Base-by-base conservation (phyloP, 2,797 vertebrate genomes). In the Cuniculus paca region DNA sequence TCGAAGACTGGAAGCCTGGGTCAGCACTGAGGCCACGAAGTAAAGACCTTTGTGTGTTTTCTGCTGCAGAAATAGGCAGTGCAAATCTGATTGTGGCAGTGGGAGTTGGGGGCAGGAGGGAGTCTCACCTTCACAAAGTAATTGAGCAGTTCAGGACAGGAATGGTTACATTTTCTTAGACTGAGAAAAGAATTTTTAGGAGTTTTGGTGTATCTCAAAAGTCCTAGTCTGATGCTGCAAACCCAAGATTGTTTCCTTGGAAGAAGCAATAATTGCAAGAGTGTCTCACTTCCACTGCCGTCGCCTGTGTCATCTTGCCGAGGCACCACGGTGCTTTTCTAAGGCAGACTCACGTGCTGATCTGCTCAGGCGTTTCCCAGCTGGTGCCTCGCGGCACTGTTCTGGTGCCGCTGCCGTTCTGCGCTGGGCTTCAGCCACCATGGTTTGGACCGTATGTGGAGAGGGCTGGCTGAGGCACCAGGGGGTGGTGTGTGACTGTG, bases 131-230 rank as follows among this genome's bases (percentile, higher is more conserved):
- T 86, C 34, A 91, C 2, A 22, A 39, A 31, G 74, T 12, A 70
- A 58, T 52, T 36, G 19, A 89, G n/a, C 88, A 63, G 88, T 95
- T 84, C 26, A 31, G 70, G 50, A 88, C 84, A 81, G 28, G 63
- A 89, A 39, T 22, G 3, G 3, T 93, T 86, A 83, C 39, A 50
- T 90, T 78, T 96, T 89, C 63, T 79, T 83, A 92, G 45, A 48
- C 36, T 58, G n/a, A 83, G 54, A 19, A 50, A 26, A 63, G 14
- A 68, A 56, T 90, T 70, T n/a, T 39, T 87, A 52, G 74, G 72
- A 50, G 16, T 82, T 88, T 82, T 94, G 80, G 45, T 81, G 11
- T 84, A 75, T 52, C 17, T 90, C 83, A 48, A 88, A 61, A 86
- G 39, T 26, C 72, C 22, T 84, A 22, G 36, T 68, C 48, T 5